phyloP scores from a whole-genome alignment of 2,113 vertebrate species.

The Vulpes ferrilata region DNA sequence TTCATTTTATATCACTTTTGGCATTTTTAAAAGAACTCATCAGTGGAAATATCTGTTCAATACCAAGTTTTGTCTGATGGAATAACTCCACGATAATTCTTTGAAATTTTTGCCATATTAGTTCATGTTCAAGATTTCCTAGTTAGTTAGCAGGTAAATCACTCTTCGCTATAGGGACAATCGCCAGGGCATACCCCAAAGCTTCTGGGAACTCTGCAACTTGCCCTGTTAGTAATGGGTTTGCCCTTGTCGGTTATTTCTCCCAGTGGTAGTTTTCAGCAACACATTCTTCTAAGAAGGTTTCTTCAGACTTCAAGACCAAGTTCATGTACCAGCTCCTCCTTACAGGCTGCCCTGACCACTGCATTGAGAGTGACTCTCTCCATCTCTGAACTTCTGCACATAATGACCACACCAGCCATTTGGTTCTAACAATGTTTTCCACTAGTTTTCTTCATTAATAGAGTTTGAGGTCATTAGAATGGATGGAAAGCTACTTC shows the following conservation, averaged over 20 bases:
- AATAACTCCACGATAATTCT: slow-evolving; percentile 24
- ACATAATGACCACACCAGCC: not conserved
- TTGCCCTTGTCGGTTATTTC: not conserved
- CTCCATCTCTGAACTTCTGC: not conserved
- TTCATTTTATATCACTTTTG: not conserved
- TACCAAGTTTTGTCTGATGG: not conserved
- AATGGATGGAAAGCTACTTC: not conserved
- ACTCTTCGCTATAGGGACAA: not conserved
- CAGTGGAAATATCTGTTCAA: not conserved
- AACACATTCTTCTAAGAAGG: not conserved
- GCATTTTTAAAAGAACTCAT: slow-evolving; percentile 9
- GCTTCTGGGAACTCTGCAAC: not conserved
- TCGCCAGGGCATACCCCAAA: not conserved
- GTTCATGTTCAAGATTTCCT: not conserved
- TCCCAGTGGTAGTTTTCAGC: not conserved
- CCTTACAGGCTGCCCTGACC: not conserved
- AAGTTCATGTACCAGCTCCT: not conserved
- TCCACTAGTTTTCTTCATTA: not conserved
- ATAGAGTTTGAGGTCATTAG: not conserved
- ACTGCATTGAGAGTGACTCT: not conserved
- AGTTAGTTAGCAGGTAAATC: not conserved
- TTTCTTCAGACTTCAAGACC: not conserved
- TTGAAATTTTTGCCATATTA: not conserved
- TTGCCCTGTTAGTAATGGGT: not conserved
- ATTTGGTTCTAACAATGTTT: not conserved